A percentile compares a stretch with the other conserved stretches of the same genome.
Conservation (phyloP, 2,797 vertebrate genomes). For the Rhabdomys pumilio region DNA sequence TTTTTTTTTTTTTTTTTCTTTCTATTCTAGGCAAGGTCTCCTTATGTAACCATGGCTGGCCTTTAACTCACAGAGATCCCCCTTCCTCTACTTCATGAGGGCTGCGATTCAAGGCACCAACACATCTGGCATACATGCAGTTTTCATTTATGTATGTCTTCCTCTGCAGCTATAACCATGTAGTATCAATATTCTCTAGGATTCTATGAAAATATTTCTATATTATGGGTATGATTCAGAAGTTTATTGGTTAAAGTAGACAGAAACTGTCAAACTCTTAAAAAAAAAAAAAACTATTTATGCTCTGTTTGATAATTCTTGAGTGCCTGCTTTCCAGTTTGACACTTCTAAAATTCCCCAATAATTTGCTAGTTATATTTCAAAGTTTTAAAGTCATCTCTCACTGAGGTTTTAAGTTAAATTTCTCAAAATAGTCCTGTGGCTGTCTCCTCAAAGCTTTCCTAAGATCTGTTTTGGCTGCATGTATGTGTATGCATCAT, state of each 20-base stretch:
- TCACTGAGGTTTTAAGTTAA: slow-evolving; percentile 36
- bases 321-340: slow-evolving; percentile 34
- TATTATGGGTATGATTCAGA: slow-evolving; percentile 22
- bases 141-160: slow-evolving; percentile 12
- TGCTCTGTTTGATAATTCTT: background rate
- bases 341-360: slow-evolving; percentile 21
- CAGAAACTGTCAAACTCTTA: slow-evolving; percentile 10
- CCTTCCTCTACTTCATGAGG: background rate
- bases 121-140: background rate
- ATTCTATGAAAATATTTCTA: slow-evolving; percentile 34
- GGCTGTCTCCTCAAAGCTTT: slow-evolving; percentile 43
- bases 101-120: background rate
- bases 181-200: slow-evolving; percentile 18
- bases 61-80: background rate
- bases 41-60: background rate
- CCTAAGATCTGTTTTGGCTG: background rate
- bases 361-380: background rate
- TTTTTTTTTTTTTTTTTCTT: background rate
- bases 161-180: background rate
- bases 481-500: background rate
- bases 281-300: slow-evolving; percentile 44
- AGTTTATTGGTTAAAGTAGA: slow-evolving; percentile 40
- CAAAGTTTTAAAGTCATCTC: background rate
- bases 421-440: slow-evolving; percentile 37
- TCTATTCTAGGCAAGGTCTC: background rate